A percentile compares a stretch with the other conserved stretches of the same genome.
These are phyloP conservation scores for Drosophila yakuba DNA, from an alignment of 1,140 invertebrate genomes.

Conservation along the genomic window DNA sequence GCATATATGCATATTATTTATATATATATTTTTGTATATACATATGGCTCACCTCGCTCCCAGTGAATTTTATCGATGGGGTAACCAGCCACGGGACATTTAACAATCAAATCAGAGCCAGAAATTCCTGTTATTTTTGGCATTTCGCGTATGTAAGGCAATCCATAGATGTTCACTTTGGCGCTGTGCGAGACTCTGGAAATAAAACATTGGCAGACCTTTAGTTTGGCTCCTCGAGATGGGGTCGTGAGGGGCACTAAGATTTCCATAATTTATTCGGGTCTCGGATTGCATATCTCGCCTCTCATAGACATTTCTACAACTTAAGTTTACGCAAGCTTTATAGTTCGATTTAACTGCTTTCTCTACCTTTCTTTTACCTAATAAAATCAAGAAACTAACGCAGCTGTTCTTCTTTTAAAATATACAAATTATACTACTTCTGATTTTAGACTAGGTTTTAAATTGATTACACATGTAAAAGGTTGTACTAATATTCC, in stretches of 20 bases:
- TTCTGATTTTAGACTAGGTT: no score
- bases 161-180: slow-evolving; percentile 95
- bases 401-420: no score
- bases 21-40: background rate
- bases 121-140: slow-evolving; percentile 95
- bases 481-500: background rate
- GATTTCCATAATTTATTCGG: no score
- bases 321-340: no score
- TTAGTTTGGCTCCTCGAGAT: slow-evolving; percentile 5
- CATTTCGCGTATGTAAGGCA: slow-evolving; percentile 95
- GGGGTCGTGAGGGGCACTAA: background rate
- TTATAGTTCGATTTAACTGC: no score
- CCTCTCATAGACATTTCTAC: background rate
- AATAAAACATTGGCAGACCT: slow-evolving; percentile 28
- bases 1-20: slow-evolving; percentile 4
- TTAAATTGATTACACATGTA: background rate
- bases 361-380: no score
- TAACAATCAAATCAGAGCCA: slow-evolving; percentile 93
- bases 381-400: no score
- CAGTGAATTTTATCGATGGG: slow-evolving; percentile 95
- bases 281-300: no score
- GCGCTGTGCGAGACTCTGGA: slow-evolving; percentile 91
- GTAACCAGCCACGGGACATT: slow-evolving; percentile 97
- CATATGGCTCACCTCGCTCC: slow-evolving; percentile 90
- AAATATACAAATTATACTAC: no score